Conservation (phyloP, 2,113 vertebrate species). For the Cranoglanis bouderius region DNA sequence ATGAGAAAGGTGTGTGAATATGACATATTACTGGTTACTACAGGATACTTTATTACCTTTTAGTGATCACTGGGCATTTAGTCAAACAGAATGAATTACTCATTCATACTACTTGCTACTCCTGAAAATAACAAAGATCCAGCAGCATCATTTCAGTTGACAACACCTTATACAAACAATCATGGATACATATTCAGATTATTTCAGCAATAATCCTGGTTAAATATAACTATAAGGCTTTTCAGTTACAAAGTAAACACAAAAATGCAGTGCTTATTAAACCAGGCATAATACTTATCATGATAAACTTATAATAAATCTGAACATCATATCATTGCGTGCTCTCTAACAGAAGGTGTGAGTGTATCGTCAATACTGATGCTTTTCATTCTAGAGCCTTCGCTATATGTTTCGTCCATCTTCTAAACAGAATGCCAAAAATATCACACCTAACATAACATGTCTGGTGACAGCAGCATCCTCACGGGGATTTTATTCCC, state of each 20-base stretch:
- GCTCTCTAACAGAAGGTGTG: background rate
- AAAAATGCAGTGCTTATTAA: background rate
- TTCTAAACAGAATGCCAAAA: background rate
- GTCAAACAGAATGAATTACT: background rate
- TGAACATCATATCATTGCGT: background rate
- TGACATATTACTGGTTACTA: background rate
- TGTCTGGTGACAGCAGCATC: background rate
- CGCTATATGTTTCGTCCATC: background rate
- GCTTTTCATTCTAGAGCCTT: background rate
- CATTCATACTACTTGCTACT: background rate
- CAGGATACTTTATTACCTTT: background rate
- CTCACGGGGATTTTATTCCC: background rate
- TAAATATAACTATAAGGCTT: background rate
- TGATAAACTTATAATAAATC: background rate
- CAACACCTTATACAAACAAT: background rate
- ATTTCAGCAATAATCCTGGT: background rate
- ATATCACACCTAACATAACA: background rate
- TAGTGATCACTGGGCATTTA: background rate
- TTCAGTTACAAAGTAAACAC: background rate
- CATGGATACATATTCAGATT: background rate
- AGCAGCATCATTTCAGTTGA: background rate
- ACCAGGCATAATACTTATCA: background rate
- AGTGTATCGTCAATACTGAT: background rate
- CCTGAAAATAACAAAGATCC: background rate
- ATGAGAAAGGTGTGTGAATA: background rate